Conservation (phyloP, 2,113 vertebrate genomes). For the Phodopus roborovskii region DNA sequence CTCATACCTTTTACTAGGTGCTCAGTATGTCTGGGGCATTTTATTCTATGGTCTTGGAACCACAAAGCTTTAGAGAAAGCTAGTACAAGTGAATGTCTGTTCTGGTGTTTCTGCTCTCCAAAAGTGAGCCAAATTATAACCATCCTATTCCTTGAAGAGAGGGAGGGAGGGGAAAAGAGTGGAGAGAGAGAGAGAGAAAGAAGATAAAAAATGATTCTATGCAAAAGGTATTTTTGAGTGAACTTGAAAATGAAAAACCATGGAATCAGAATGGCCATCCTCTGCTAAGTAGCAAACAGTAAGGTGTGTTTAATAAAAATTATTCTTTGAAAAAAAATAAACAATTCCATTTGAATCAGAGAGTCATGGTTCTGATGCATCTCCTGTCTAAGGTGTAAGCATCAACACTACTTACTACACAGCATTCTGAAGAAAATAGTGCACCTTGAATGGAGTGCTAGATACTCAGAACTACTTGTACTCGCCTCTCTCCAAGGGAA, state of each 20-base stretch:
- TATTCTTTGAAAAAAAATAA: not conserved
- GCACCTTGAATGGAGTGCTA: not conserved
- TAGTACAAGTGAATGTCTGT: not conserved
- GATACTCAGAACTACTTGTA: no score
- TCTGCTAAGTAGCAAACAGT: not conserved
- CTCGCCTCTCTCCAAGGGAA: not conserved
- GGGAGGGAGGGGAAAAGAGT: not conserved
- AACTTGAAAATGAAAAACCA: slow-evolving; percentile 8
- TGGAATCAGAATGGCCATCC: no score
- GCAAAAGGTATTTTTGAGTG: not conserved
- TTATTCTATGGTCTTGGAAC: not conserved
- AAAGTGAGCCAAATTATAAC: not conserved
- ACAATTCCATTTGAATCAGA: slow-evolving; percentile 27
- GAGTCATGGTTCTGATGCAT: not conserved
- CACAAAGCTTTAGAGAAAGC: not conserved
- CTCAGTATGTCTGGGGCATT: not conserved
- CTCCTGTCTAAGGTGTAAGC: not conserved
- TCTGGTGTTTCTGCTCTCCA: not conserved
- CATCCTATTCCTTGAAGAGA: not conserved
- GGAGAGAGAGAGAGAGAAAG: not conserved
- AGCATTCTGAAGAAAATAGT: not conserved
- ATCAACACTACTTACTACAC: not conserved
- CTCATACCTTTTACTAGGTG: not conserved
- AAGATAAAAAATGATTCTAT: not conserved
- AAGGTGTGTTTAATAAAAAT: not conserved